Percentiles rank a stretch among this genome's conserved stretches.
Conservation (phyloP, 2,113 vertebrate genomes). For the Pagrus major region DNA sequence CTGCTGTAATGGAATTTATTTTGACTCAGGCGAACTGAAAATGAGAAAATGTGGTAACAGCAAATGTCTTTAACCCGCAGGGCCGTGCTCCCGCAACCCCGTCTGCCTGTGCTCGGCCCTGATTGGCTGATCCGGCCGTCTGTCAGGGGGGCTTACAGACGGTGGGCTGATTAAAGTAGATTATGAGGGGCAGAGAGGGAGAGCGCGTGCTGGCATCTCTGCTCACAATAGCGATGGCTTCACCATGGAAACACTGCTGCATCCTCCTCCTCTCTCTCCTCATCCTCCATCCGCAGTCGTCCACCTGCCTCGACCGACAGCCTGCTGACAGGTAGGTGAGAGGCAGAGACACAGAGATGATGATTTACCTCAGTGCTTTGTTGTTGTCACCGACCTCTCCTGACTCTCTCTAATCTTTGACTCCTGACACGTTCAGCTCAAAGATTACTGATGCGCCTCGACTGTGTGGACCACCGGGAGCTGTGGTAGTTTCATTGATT, state of each 20-base stretch:
- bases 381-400: not conserved
- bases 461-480: not conserved
- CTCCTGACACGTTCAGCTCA: conserved; percentile 13
- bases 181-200: conserved; percentile 46
- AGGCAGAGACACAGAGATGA: not conserved
- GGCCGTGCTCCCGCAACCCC: not conserved
- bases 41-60: conserved; percentile 12
- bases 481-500: not conserved
- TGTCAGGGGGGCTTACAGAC: conserved; percentile 43
- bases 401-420: conserved; percentile 53
- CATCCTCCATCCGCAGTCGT: conserved; percentile 31
- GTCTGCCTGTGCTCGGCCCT: not conserved
- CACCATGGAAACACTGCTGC: conserved; percentile 50
- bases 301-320: not conserved
- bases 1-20: conserved; percentile 4
- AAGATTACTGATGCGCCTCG: conserved; percentile 4
- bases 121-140: conserved; percentile 55
- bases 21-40: conserved; percentile 21
- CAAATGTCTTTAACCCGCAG: not conserved
- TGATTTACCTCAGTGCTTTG: not conserved
- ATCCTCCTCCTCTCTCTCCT: conserved; percentile 47
- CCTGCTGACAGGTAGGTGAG: conserved; percentile 59
- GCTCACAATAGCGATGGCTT: conserved; percentile 62
- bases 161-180: conserved; percentile 74
- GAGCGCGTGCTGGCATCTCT: conserved; percentile 46